phyloP scores from a whole-genome alignment of 1,140 invertebrate species.

The Pinna nobilis region DNA sequence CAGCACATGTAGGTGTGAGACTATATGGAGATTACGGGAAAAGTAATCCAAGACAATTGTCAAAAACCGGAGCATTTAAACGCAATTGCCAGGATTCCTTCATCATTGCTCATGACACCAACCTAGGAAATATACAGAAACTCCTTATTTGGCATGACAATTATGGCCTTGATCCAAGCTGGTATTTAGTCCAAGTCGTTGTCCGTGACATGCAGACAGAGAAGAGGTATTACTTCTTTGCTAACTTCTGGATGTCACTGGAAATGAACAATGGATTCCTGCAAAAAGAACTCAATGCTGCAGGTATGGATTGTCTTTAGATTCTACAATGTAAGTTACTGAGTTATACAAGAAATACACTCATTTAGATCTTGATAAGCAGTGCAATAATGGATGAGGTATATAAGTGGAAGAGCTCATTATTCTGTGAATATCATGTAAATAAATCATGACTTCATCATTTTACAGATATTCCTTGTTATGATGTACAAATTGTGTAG shows the following conservation, averaged over 20 bases:
- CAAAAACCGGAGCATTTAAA: slow-evolving; percentile 62
- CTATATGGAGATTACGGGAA: slow-evolving; percentile 64
- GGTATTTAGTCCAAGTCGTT: slow-evolving; percentile 63
- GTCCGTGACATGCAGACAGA: slow-evolving; percentile 66
- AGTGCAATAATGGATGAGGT: too few relatives aligned
- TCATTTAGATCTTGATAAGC: too few relatives aligned
- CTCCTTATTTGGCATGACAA: slow-evolving; percentile 71
- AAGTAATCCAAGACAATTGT: slow-evolving; percentile 57
- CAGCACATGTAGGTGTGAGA: slow-evolving; percentile 66
- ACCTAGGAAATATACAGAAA: slow-evolving; percentile 62
- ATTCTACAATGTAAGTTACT: too few relatives aligned
- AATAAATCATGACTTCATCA: too few relatives aligned
- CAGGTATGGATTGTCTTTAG: slow-evolving; percentile 48
- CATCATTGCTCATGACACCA: slow-evolving; percentile 61
- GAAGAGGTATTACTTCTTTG: slow-evolving; percentile 61
- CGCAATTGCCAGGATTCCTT: slow-evolving; percentile 65
- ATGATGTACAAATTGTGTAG: too few relatives aligned
- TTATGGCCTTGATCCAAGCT: slow-evolving; percentile 62
- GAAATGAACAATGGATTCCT: slow-evolving; percentile 59
- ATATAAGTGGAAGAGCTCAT: too few relatives aligned
- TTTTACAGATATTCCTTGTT: too few relatives aligned
- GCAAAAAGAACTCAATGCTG: slow-evolving; percentile 59
- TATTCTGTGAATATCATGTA: too few relatives aligned
- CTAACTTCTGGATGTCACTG: slow-evolving; percentile 63
- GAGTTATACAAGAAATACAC: too few relatives aligned